Base-by-base conservation (phyloP, 1,140 invertebrate species). In the Drosophila eugracilis region DNA sequence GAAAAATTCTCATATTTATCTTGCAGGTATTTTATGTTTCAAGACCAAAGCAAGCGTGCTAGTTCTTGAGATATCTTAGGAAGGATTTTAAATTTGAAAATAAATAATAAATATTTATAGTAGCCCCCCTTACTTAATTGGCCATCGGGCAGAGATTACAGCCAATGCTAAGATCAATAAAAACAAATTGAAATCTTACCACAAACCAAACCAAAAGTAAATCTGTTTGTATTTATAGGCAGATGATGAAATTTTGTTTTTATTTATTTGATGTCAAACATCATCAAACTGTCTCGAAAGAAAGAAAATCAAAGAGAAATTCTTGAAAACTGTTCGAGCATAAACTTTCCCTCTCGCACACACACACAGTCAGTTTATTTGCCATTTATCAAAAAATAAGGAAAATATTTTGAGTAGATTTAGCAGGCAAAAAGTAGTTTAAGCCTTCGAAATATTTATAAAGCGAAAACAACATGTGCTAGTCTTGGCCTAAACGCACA, bases 371-470 rank as follows among this genome's bases (percentile, higher is more conserved):
- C 21, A 26, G 14, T 15, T 26, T 45, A 26, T 26, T 26, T 45
- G 1, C 22, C 6, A 45, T 45, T 45, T 24, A 45, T 45, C 21
- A 26, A 45, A 45, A n/a, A n/a, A n/a, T n/a, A n/a, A n/a, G n/a
- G n/a, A n/a, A n/a, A n/a, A n/a, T n/a, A n/a, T n/a, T n/a, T n/a
- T n/a, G n/a, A n/a, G n/a, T n/a, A n/a, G n/a, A n/a, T n/a, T n/a
- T n/a, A n/a, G 42, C 42, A 26, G 15, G 2, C 6, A 12, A 4
- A 45, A 5, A 15, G 22, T 9, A 7, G 12, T 14, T 28, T 15
- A 45, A 45, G 22, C 14, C 22, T 9, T 28, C 7, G 10, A 45
- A 9, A 15, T 45, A 12, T 45, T 45, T 45, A 28, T 26, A 45
- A 45, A 45, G 26, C 24, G 24, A 28, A 47, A 47, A 22, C 5